phyloP scores from a whole-genome alignment of 2,113 vertebrate species.

The Tretioscincus oriximinensis region DNA sequence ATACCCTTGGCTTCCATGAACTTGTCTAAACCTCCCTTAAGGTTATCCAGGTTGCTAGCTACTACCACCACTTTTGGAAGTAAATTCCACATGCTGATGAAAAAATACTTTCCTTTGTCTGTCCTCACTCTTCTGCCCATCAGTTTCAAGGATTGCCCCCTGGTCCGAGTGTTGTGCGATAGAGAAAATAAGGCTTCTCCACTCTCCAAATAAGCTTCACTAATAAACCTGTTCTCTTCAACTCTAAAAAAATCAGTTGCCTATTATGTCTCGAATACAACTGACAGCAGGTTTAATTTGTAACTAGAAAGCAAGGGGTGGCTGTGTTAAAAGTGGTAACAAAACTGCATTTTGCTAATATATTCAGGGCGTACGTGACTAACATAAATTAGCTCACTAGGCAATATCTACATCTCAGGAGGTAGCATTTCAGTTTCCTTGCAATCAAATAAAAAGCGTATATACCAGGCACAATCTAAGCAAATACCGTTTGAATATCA shows the following conservation, averaged over 20 bases:
- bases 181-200: no score
- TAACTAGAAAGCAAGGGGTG: constrained; percentile 53
- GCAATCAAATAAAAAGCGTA: constrained; percentile 22
- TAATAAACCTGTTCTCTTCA: constrained; percentile 50
- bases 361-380: constrained; percentile 54
- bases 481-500: constrained; percentile 73
- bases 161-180: no score
- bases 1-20: no score
- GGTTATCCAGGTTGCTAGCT: no score
- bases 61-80: no score
- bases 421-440: constrained; percentile 40
- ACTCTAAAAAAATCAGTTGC: constrained; percentile 53
- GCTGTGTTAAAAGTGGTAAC: constrained; percentile 63
- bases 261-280: constrained; percentile 67
- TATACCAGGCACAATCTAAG: constrained; percentile 9
- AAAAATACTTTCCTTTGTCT: no score
- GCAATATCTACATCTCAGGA: constrained; percentile 47
- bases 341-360: constrained; percentile 49
- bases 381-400: constrained; percentile 57
- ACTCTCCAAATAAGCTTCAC: constrained; percentile 38
- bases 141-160: no score
- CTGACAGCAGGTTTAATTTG: constrained; percentile 71
- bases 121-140: no score
- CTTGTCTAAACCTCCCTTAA: no score
- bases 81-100: no score